Evolutionary conservation across 2,888 invertebrate species (phyloP), one percentile per base, ranked within the genome.

Genomic region (Cephalotes varians): DNA sequence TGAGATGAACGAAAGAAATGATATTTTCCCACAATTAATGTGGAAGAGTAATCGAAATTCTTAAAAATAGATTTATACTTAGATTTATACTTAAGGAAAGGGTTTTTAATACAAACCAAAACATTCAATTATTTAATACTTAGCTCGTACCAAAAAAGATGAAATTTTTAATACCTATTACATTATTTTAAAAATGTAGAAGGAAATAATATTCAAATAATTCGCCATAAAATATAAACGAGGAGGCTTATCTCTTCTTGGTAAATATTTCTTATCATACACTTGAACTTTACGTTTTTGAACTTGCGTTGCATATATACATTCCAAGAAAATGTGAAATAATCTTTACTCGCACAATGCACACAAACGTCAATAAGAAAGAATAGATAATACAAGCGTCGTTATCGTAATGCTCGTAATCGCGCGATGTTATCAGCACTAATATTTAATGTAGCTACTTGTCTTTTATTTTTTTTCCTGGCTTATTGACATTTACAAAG

Each of bases 221-320:
- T 9, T 54, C 0, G 6, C 40, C 2, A 67, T 37, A 71, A 71
- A 56, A 40, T 18, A 9, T 25, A 5, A 25, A 54, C 9, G 15
- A 15, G 10, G 3, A 18, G 0, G 25, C 2, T 31, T 47, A 47
- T 21, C 7, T 37, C 18, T 73, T 44, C n/a, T 49, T 7, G 5
- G 3, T 25, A 62, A 49, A n/a, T 37, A 49, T 51, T 12, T 65
- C 25, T 64, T 37, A 64, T 15, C 18, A 15, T 15, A 9, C 10
- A n/a, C 37, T 76, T 37, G 51, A 64, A 51, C 25, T 21, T 74
- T 64, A 34, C 74, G 49, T 74, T 51, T 18, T 62, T 25, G 34
- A 44, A 74, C 62, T 62, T 15, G 10, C 6, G 25, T 15, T 54
- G 15, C 18, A n/a, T 56, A n/a, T n/a, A 21, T 60, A 21, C 31